A percentile compares a stretch with the other conserved stretches of the same genome.
Evolutionary conservation across 2,888 invertebrate species (phyloP).

Genomic region (Papilio elwesi): DNA sequence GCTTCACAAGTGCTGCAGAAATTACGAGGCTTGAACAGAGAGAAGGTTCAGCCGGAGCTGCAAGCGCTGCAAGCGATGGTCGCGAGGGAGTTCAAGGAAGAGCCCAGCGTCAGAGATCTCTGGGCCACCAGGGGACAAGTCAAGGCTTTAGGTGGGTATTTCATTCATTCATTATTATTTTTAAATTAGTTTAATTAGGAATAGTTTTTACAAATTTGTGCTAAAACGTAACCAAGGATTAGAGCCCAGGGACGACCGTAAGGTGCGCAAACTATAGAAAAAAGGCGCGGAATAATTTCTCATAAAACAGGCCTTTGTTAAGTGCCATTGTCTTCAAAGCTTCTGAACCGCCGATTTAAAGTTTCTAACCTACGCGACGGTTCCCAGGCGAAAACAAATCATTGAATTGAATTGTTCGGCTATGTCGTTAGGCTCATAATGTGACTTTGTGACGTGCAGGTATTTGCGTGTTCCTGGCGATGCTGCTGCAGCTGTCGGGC

Average conservation of each 20-base stretch:
- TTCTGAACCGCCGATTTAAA: too few relatives aligned
- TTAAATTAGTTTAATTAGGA: too few relatives aligned
- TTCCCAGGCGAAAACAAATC: not conserved
- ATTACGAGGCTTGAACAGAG: conserved; percentile 85
- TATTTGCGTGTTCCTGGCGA: conserved; percentile 88
- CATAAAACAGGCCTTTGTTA: too few relatives aligned
- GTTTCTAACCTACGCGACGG: too few relatives aligned
- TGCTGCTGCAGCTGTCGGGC: conserved; percentile 92
- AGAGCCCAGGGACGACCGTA: too few relatives aligned
- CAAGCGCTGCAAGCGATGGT: conserved; percentile 70
- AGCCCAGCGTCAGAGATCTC: conserved; percentile 82
- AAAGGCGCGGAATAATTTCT: too few relatives aligned
- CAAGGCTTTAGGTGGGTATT: conserved; percentile 86
- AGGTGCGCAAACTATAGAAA: too few relatives aligned
- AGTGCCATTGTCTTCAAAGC: too few relatives aligned
- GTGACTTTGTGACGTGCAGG: conserved; percentile 51
- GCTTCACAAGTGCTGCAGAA: conserved; percentile 87
- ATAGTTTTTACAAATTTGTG: too few relatives aligned
- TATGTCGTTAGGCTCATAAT: too few relatives aligned
- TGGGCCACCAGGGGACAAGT: conserved; percentile 87
- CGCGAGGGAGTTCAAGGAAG: conserved; percentile 68
- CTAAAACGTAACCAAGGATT: too few relatives aligned
- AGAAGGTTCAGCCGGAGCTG: conserved; percentile 86
- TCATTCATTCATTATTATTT: too few relatives aligned
- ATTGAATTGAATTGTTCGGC: not conserved